A percentile compares a stretch with the other conserved stretches of the same genome.
Conservation (phyloP, 1,140 invertebrate species). For the Drosophila pallidifrons region DNA sequence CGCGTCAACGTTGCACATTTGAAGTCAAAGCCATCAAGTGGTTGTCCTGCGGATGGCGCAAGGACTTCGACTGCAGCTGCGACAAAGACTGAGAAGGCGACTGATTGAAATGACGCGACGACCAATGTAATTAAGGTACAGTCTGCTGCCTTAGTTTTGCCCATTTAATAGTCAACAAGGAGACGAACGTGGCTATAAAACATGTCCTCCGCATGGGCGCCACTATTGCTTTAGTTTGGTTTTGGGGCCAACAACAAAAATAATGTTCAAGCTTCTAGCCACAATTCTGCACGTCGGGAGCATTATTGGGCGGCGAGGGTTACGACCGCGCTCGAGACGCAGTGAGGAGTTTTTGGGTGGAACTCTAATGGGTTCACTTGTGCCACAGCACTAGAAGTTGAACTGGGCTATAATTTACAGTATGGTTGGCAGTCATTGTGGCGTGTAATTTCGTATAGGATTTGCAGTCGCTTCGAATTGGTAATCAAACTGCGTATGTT, state of each 20-base stretch:
- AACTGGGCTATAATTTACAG: conserved; percentile 40
- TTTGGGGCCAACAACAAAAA: conserved; percentile 58
- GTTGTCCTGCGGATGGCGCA: background rate
- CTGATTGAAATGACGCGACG: conserved; percentile 47
- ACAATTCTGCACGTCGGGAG: conserved; percentile 66
- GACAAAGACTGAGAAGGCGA: conserved; percentile 23
- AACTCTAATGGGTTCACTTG: conserved; percentile 42
- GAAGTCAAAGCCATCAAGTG: conserved; percentile 18
- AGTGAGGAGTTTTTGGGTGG: conserved; percentile 4
- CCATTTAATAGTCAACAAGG: conserved; percentile 24
- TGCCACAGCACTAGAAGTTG: conserved; percentile 10
- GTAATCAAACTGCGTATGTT: conserved; percentile 48
- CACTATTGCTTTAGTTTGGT: conserved; percentile 20
- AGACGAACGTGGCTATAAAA: conserved; percentile 47
- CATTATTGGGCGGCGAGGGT: conserved; percentile 29
- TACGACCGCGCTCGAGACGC: conserved; percentile 38
- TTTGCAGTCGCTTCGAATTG: conserved; percentile 32
- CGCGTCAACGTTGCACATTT: conserved; percentile 9
- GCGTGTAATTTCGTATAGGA: conserved; percentile 39
- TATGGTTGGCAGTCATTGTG: conserved; percentile 37
- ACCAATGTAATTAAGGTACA: conserved; percentile 72
- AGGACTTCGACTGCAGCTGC: background rate
- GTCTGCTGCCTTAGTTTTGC: conserved; percentile 24
- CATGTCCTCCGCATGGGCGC: conserved; percentile 28
- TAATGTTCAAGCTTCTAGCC: conserved; percentile 55